Base-by-base conservation (phyloP, 2,888 invertebrate species). In the Torymus tubicola region DNA sequence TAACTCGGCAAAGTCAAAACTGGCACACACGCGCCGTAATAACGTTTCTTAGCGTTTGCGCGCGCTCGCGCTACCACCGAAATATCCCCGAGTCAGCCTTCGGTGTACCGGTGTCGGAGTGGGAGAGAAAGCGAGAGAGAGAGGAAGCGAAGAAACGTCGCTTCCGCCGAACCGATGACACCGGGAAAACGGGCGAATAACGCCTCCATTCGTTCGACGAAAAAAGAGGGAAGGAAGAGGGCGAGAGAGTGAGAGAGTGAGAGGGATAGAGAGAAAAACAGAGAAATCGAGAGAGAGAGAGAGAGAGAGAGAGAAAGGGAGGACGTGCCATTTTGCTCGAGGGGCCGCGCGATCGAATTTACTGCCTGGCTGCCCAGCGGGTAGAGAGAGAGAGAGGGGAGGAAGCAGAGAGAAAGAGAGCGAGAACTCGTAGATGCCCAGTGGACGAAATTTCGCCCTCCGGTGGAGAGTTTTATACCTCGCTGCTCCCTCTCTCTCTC, bases 361-460 rank as follows among this genome's bases (percentile, higher is more conserved):
- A 86, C 86, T 84, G 86, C 85, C 85, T 85, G 85, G 84, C 85
- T 86, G 84, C 84, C 85, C 86, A 84, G 84, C 85, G 86, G 85
- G 85, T 84, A 85, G 31, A 31, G 31, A 31, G 31, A 31, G 31
- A 31, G 31, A 8, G 31, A 31, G 31, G 31, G 31, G 31, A 31
- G 31, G 31, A 31, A 31, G 31, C n/a, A n/a, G n/a, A n/a, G n/a
- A n/a, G n/a, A n/a, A n/a, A n/a, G 31, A 31, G 31, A 31, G 31
- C 2, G 31, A 31, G 31, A 31, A 31, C 31, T 31, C 84, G 84
- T 80, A 78, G 84, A 81, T 69, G 60, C 58, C 74, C 67, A 52
- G 55, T 67, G 83, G 82, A 77, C 82, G 69, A 83, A 84, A 85
- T 83, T 84, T 84, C 75, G 81, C 84, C 83, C 83, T 81, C 78